These are phyloP conservation scores for Ictalurus furcatus DNA, from an alignment of 2,113 vertebrate species.

Conservation along the genomic window DNA sequence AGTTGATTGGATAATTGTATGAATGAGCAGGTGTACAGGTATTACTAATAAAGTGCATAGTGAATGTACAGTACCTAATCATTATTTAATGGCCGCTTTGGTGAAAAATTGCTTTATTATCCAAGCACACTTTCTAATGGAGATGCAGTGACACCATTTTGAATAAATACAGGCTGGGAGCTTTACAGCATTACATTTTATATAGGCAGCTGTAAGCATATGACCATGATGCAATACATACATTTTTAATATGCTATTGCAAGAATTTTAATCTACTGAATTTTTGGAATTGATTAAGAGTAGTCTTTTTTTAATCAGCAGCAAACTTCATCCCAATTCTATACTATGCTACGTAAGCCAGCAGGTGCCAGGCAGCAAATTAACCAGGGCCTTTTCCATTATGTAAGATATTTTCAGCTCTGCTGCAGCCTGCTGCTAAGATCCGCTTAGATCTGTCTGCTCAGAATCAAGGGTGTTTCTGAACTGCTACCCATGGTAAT, in stretches of 20 bases:
- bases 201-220: neutral
- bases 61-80: neutral
- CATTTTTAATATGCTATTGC: neutral
- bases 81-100: neutral
- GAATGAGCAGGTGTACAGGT: neutral
- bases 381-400: constrained; percentile 33
- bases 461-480: constrained; percentile 56
- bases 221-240: neutral
- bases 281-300: neutral
- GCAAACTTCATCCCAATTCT: neutral
- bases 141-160: neutral
- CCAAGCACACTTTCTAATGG: neutral
- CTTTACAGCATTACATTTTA: neutral
- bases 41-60: neutral
- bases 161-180: neutral
- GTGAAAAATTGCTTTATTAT: neutral
- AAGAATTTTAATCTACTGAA: neutral
- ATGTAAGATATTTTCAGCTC: constrained; percentile 34
- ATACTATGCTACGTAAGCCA: constrained; percentile 17
- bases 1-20: neutral
- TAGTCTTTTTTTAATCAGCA: neutral
- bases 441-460: constrained; percentile 36
- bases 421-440: constrained; percentile 3
- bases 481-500: constrained; percentile 67
- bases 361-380: constrained; percentile 31